Conservation (phyloP, 2,113 vertebrate species). For the Chaenogobius annularis region DNA sequence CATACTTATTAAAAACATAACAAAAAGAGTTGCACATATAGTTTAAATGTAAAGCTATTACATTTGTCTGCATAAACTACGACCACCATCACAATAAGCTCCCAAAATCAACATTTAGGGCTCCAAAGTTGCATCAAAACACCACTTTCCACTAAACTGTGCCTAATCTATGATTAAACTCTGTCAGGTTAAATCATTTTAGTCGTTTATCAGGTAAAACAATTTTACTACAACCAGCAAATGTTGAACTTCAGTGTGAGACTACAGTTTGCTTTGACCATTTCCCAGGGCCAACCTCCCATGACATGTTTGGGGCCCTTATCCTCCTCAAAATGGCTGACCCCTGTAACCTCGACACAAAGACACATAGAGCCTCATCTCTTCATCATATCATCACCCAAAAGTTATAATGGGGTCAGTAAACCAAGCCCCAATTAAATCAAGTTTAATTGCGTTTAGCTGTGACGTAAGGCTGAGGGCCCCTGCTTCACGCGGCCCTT, state of each 20-base stretch:
- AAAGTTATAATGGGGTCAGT: background rate
- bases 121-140: background rate
- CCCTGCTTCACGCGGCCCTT: background rate
- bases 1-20: background rate
- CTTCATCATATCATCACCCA: background rate
- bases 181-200: constrained; percentile 1
- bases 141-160: background rate
- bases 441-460: background rate
- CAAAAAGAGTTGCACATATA: background rate
- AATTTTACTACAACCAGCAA: background rate
- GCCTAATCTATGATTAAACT: background rate
- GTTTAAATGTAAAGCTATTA: background rate
- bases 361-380: background rate
- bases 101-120: background rate
- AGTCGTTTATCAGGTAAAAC: background rate
- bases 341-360: background rate
- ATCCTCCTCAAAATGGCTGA: background rate
- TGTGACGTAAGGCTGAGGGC: background rate
- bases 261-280: background rate
- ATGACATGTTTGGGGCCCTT: background rate
- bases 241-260: background rate
- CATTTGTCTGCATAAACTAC: background rate
- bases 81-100: background rate
- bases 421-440: background rate
- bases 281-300: background rate